Conservation (phyloP, 2,888 invertebrate genomes). For the Uropetala carovei region DNA sequence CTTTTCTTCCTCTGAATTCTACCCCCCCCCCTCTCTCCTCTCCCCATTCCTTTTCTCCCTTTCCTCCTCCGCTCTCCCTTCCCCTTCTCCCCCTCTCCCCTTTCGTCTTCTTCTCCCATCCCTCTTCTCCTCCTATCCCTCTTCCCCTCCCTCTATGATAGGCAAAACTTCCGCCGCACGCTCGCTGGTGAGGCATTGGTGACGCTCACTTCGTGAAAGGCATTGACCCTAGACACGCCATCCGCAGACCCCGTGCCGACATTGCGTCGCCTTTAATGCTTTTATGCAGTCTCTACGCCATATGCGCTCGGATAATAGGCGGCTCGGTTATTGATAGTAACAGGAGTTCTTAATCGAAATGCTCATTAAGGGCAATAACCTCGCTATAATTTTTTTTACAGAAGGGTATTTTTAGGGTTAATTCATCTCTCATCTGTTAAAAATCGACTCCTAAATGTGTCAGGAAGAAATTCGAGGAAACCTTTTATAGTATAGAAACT, state of each 20-base stretch:
- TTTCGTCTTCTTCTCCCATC: background rate
- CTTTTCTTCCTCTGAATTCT: background rate
- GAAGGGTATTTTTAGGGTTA: no score
- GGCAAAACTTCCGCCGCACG: constrained; percentile 42
- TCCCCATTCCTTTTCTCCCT: background rate
- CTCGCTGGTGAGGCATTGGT: background rate
- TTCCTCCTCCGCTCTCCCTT: background rate
- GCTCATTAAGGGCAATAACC: no score
- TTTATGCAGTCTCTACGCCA: background rate
- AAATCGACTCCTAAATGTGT: no score
- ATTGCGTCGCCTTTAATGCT: constrained; percentile 20
- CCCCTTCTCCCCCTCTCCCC: background rate
- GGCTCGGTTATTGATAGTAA: no score
- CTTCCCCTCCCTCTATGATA: background rate
- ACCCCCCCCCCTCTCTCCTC: background rate
- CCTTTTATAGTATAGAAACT: no score
- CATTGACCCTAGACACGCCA: constrained; percentile 56
- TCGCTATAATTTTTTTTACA: no score
- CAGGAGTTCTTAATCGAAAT: no score
- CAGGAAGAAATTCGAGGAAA: no score
- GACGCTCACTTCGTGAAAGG: background rate
- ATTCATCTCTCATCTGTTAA: no score
- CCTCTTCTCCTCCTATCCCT: background rate
- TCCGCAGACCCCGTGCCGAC: constrained; percentile 48
- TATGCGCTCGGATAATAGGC: background rate